Conservation (phyloP, 2,888 invertebrate genomes). For the Pheosia tremula region DNA sequence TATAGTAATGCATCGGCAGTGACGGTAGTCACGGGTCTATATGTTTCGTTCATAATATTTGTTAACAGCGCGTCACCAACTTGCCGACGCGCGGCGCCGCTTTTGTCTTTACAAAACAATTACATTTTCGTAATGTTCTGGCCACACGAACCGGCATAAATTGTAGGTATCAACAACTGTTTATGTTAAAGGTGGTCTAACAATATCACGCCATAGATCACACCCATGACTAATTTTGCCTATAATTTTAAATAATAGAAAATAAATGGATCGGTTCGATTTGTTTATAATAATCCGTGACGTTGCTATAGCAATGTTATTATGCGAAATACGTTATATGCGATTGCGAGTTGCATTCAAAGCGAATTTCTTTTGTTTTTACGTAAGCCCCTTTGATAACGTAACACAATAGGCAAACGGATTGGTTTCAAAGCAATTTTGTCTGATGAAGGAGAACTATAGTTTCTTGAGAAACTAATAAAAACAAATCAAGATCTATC, state of each 20-base stretch:
- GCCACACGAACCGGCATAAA: too few species aligned
- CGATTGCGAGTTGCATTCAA: slow-evolving; percentile 30
- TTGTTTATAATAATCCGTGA: slow-evolving; percentile 1
- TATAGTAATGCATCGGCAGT: too few species aligned
- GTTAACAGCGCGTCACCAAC: too few species aligned
- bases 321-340: slow-evolving; percentile 15
- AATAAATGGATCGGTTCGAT: not conserved
- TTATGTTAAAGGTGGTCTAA: too few species aligned
- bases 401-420: slow-evolving; percentile 11
- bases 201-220: not conserved
- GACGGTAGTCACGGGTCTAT: too few species aligned
- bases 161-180: too few species aligned
- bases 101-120: too few species aligned
- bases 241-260: not conserved
- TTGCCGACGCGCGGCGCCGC: too few species aligned
- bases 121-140: too few species aligned
- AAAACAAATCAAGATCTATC: too few species aligned
- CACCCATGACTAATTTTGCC: not conserved
- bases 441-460: slow-evolving; percentile 14
- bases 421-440: slow-evolving; percentile 20
- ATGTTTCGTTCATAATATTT: too few species aligned
- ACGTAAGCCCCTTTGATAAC: slow-evolving; percentile 34
- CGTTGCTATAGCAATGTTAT: not conserved
- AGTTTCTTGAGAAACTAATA: not conserved
- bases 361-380: slow-evolving; percentile 38